phyloP scores from a whole-genome alignment of 37 sponge, comb jelly and placozoan genomes.

The Chondrosia reniformis region DNA sequence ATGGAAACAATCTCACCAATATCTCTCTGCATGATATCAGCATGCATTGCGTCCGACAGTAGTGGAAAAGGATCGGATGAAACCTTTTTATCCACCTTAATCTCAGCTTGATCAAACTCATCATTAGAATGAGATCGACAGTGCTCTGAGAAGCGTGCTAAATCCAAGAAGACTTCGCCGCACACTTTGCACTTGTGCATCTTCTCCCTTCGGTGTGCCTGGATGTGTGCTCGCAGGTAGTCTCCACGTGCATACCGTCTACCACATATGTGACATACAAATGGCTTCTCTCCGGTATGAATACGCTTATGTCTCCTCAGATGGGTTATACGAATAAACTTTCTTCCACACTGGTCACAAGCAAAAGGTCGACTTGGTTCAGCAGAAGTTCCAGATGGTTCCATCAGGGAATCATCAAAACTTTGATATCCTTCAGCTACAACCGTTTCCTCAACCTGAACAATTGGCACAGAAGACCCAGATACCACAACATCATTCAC shows the following conservation, averaged over 20 bases:
- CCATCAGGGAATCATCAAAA: neutral
- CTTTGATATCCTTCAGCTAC: neutral
- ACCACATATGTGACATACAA: conserved; percentile 72
- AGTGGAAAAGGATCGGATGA: neutral
- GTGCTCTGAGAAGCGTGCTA: conserved; percentile 68
- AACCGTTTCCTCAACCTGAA: conserved; percentile 12
- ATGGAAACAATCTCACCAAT: conserved; percentile 16
- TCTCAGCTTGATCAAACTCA: conserved; percentile 1
- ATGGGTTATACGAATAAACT: conserved; percentile 63
- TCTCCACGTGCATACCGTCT: conserved; percentile 66
- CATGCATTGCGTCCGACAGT: neutral
- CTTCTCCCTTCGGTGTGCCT: conserved; percentile 56
- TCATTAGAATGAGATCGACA: conserved; percentile 27
- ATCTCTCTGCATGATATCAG: neutral
- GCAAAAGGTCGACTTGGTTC: conserved; percentile 51
- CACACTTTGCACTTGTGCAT: conserved; percentile 73
- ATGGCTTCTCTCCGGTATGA: conserved; percentile 79
- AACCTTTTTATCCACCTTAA: neutral
- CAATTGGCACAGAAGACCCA: neutral
- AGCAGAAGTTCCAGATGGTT: neutral
- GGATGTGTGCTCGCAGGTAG: conserved; percentile 70
- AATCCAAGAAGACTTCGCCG: conserved; percentile 65
- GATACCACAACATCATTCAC: neutral
- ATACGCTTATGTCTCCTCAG: conserved; percentile 67
- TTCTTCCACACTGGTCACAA: conserved; percentile 60